phyloP scores from a whole-genome alignment of 1,140 invertebrate species.

The Caenorhabditis latens region DNA sequence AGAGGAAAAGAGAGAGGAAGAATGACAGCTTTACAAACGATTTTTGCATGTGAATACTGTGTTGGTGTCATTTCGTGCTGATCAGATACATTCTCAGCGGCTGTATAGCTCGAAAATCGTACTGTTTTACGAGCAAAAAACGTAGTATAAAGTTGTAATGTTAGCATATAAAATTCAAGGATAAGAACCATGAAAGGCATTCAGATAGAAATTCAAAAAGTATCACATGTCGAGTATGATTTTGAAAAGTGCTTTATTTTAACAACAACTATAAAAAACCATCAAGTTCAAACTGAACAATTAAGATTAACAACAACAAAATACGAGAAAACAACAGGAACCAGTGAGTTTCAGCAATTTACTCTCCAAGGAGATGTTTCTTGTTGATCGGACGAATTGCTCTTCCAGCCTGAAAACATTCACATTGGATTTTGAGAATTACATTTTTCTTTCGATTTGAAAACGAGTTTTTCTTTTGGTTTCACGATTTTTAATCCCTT shows the following conservation, averaged over 20 bases:
- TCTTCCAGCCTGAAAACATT: conserved; percentile 32
- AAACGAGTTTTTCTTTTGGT: too few species aligned
- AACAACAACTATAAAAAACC: background rate
- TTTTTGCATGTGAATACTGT: conserved; percentile 22
- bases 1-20: background rate
- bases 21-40: conserved; percentile 46
- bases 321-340: background rate
- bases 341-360: background rate
- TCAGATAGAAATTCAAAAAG: too few species aligned
- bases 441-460: too few species aligned
- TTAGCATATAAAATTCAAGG: too few species aligned
- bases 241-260: too few species aligned
- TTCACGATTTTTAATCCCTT: too few species aligned
- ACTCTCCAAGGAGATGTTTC: conserved; percentile 37
- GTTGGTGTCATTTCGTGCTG: conserved; percentile 2
- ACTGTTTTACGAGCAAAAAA: background rate
- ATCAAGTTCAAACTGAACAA: background rate
- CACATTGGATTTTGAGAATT: background rate
- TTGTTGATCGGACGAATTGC: conserved; percentile 45
- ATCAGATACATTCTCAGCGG: background rate
- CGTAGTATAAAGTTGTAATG: background rate
- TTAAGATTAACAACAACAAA: conserved; percentile 17
- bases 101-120: too few species aligned
- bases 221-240: too few species aligned
- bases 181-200: too few species aligned